Conservation (phyloP, 1,140 invertebrate species). For the Drosophila nikananu region DNA sequence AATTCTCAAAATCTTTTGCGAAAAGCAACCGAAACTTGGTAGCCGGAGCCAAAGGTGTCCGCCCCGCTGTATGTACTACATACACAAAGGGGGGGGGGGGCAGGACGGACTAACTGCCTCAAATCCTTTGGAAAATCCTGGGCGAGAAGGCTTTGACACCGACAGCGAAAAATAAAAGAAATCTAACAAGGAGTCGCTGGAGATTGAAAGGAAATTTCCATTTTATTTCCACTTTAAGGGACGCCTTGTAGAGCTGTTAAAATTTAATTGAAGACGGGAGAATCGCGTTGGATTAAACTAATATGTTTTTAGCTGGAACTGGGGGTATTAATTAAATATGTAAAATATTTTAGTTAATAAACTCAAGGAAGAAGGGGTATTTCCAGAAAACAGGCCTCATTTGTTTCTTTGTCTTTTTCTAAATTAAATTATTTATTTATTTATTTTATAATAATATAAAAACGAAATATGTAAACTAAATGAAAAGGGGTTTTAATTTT, state of each 20-base stretch:
- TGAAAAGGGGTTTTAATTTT: no score
- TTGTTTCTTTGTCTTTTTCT: no score
- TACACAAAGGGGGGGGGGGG: constrained; percentile 14
- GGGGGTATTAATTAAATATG: neutral
- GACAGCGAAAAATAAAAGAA: constrained; percentile 23
- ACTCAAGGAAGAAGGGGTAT: neutral
- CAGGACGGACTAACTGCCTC: constrained; percentile 25
- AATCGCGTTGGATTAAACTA: neutral
- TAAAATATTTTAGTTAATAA: neutral
- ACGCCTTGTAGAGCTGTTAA: neutral
- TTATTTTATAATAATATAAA: no score
- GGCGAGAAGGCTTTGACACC: constrained; percentile 26
- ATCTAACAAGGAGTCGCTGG: constrained; percentile 31
- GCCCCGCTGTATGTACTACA: constrained; percentile 20
- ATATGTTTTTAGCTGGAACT: neutral
- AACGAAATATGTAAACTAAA: no score
- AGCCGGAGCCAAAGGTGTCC: constrained; percentile 43
- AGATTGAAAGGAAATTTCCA: constrained; percentile 28
- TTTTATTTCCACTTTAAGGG: constrained; percentile 15
- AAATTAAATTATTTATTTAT: no score
- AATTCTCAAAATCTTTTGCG: constrained; percentile 77
- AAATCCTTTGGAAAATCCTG: constrained; percentile 50
- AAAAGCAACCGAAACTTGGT: constrained; percentile 42
- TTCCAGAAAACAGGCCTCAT: no score
- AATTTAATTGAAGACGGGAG: constrained; percentile 3